Conservation (phyloP, 2,888 invertebrate species). For the Lathronympha strigana region DNA sequence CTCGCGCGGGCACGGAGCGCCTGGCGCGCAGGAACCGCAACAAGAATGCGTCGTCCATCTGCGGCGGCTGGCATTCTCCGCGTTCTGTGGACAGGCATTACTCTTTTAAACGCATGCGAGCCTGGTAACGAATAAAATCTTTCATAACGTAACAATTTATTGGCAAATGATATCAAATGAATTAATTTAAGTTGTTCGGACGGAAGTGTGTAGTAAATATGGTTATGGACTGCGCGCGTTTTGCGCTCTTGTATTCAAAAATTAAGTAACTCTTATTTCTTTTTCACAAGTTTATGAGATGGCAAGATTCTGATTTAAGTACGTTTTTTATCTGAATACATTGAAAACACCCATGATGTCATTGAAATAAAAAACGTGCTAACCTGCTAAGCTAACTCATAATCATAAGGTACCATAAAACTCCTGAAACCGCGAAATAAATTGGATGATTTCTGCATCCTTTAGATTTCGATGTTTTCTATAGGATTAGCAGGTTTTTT, state of each 20-base stretch:
- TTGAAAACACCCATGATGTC: no score
- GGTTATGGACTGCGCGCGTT: background rate
- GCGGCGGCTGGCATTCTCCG: constrained; percentile 87
- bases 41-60: constrained; percentile 89
- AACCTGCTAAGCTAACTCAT: no score
- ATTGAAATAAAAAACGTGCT: no score
- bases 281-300: no score
- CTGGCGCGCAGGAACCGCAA: constrained; percentile 89
- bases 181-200: background rate
- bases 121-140: constrained; percentile 42
- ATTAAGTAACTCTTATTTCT: background rate
- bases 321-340: no score
- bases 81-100: constrained; percentile 79
- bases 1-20: constrained; percentile 87
- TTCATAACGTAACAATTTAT: constrained; percentile 38
- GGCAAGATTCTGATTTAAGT: no score
- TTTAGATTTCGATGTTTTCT: no score
- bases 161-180: constrained; percentile 10
- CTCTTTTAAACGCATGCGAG: constrained; percentile 25
- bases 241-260: background rate
- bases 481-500: no score
- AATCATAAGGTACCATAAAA: no score
- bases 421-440: no score
- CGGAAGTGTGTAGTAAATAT: background rate
- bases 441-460: no score